These are phyloP conservation scores for Rhorus exstirpatorius DNA, from an alignment of 2,888 invertebrate genomes.

Conservation along the genomic window DNA sequence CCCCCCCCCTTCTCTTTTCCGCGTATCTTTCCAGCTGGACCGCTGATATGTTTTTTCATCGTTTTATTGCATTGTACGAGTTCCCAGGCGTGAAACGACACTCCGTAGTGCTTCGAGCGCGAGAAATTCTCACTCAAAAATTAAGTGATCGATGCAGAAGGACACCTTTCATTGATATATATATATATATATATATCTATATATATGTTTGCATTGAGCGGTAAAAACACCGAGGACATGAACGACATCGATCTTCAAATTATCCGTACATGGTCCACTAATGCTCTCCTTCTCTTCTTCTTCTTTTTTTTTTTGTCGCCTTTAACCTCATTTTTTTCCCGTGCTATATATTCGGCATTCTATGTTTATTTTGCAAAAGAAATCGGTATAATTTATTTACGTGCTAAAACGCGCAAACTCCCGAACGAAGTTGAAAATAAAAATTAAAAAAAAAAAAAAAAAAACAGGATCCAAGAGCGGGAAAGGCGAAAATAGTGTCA, in stretches of 20 bases:
- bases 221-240: neutral
- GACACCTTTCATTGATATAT: slow-evolving; percentile 18
- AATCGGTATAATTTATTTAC: slow-evolving; percentile 38
- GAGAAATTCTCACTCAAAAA: slow-evolving; percentile 56
- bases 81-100: slow-evolving; percentile 57
- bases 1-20: slow-evolving; percentile 19
- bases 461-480: neutral
- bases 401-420: slow-evolving; percentile 32
- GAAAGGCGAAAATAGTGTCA: slow-evolving; percentile 64
- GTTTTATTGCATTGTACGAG: slow-evolving; percentile 67
- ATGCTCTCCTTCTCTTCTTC: neutral
- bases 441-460: slow-evolving; percentile 16
- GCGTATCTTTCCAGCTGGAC: slow-evolving; percentile 29
- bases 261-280: neutral
- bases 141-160: slow-evolving; percentile 56
- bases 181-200: neutral
- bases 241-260: neutral
- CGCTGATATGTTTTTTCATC: slow-evolving; percentile 42
- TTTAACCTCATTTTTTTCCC: neutral
- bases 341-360: neutral
- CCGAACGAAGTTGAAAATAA: slow-evolving; percentile 18
- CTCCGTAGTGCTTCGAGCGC: slow-evolving; percentile 14
- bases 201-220: slow-evolving; percentile 2
- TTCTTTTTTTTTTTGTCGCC: neutral
- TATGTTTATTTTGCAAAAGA: slow-evolving; percentile 6